These are phyloP conservation scores for Cephus pygmeus DNA, from an alignment of 2,888 invertebrate species.

Conservation along the genomic window DNA sequence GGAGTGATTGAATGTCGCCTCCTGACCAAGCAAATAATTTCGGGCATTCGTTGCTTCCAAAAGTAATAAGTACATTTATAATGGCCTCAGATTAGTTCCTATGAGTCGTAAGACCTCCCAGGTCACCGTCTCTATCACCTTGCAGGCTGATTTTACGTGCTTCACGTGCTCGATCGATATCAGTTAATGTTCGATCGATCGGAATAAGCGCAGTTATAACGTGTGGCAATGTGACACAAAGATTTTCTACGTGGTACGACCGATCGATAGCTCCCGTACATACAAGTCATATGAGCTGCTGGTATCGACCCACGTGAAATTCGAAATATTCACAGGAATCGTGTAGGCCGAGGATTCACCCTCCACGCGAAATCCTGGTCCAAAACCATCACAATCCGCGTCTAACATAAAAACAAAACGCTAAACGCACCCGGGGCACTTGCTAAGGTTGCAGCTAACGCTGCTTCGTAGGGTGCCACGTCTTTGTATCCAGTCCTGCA, in stretches of 20 bases:
- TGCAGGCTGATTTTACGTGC: too few relatives aligned
- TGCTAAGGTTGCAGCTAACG: too few relatives aligned
- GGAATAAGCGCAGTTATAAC: background rate
- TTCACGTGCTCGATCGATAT: background rate
- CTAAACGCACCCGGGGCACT: too few relatives aligned
- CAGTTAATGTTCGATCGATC: background rate
- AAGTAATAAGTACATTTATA: too few relatives aligned
- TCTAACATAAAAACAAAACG: background rate
- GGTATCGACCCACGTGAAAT: background rate
- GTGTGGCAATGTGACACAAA: background rate
- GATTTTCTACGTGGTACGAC: background rate
- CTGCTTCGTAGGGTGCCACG: too few relatives aligned
- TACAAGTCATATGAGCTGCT: background rate
- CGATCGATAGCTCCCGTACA: background rate
- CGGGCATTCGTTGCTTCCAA: background rate
- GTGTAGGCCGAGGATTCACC: background rate
- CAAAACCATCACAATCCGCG: too few relatives aligned
- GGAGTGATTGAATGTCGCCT: background rate
- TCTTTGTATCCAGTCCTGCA: too few relatives aligned
- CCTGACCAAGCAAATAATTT: background rate
- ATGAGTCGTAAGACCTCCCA: background rate
- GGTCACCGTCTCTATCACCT: too few relatives aligned
- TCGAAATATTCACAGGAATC: background rate
- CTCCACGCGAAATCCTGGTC: background rate
- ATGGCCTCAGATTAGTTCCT: background rate